Evolutionary conservation across 2,113 vertebrate species (phyloP), one percentile per base, ranked within the genome.

Genomic region (Anguilla japonica): DNA sequence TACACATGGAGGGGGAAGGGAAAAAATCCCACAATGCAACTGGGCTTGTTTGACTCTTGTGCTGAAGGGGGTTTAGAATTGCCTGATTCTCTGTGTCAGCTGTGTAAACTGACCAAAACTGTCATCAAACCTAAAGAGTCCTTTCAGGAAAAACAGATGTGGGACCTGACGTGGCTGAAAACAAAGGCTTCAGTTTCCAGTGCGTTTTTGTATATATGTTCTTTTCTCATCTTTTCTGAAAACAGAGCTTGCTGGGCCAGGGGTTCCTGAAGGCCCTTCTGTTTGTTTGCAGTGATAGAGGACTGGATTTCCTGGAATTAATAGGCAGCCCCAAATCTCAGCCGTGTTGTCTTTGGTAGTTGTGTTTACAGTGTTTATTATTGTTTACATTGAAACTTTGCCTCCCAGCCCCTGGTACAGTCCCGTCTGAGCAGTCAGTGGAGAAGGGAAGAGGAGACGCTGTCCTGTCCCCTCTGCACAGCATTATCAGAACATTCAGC

Each of bases 111-210:
- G 92, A 67, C 20, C 22, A 67, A 67, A 67, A 67, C 89, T 91
- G 93, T 82, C 87, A 88, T 91, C 87, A 86, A 88, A 87, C 87
- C 80, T 56, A 20, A 22, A 85, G 86, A 85, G 26, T 90, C 91
- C 90, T 87, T 88, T 89, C 85, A 86, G 50, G 90, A 90, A 92
- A 86, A 92, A 86, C 93, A 93, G 91, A 94, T 92, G 92, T 91
- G 90, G 85, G 84, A 90, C 91, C 85, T 86, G 60, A 87, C 71
- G 88, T 67, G 34, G 90, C 80, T 88, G 83, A 57, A 84, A 89
- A 89, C 85, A 84, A 88, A 89, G 80, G 29, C 56, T 67, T 83
- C 60, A 87, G 87, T 88, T 92, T 89, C 71, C 82, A 84, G 57
- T 84, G 57, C 41, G 18, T 84, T 34, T 84, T 7, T 82, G 7